These are phyloP conservation scores for Psittacula derbiana DNA, from an alignment of 2,797 vertebrate genomes.

Conservation along the genomic window DNA sequence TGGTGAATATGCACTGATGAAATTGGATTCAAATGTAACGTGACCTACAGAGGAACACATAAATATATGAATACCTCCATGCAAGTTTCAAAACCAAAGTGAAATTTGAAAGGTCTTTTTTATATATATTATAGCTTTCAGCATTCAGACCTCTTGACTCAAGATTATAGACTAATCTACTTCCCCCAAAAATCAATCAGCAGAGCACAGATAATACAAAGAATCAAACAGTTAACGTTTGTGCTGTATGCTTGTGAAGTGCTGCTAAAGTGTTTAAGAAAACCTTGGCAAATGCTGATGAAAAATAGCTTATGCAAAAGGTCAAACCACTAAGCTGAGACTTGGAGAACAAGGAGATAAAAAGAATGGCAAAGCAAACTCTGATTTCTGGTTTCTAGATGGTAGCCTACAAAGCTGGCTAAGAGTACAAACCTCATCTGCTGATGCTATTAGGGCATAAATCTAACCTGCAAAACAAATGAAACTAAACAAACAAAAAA, in stretches of 20 bases:
- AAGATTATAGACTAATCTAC: not conserved
- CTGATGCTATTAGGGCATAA: not conserved
- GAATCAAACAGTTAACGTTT: slow-evolving; percentile 42
- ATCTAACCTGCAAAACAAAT: slow-evolving; percentile 35
- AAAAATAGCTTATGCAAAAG: slow-evolving; percentile 59
- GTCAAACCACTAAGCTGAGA: slow-evolving; percentile 54
- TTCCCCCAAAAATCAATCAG: not conserved
- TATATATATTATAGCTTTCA: not conserved
- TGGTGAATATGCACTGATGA: slow-evolving; percentile 87
- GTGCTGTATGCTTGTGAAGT: not conserved
- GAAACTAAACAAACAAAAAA: not conserved
- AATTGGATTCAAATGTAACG: slow-evolving; percentile 91
- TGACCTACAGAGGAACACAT: slow-evolving; percentile 78
- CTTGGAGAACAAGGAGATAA: slow-evolving; percentile 38
- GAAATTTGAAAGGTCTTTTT: not conserved
- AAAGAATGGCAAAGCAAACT: slow-evolving; percentile 25
- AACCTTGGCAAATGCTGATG: slow-evolving; percentile 40
- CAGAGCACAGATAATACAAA: not conserved
- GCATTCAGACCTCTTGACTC: not conserved
- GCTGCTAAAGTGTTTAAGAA: slow-evolving; percentile 53
- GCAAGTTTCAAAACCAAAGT: not conserved
- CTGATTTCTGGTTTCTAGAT: slow-evolving; percentile 19
- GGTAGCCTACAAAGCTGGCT: not conserved
- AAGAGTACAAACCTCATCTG: not conserved
- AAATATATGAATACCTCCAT: not conserved